A percentile compares a stretch with the other conserved stretches of the same genome.
Evolutionary conservation across 2,888 invertebrate genomes (phyloP).

Genomic region (Pseudococcus longispinus): DNA sequence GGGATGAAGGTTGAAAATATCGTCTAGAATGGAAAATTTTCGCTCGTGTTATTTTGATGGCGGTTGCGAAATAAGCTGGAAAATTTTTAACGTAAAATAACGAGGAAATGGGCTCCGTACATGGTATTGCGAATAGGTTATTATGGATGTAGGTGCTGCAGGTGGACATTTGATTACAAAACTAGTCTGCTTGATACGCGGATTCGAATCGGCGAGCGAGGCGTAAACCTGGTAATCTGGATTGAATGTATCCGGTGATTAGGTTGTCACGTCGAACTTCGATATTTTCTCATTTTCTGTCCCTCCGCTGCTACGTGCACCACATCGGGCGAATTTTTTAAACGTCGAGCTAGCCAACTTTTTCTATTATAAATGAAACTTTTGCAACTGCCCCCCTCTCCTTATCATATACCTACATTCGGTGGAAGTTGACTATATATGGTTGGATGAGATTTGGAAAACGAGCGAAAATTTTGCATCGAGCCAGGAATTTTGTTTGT

Average conservation of each 20-base stretch:
- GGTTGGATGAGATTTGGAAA: background rate
- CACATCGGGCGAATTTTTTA: background rate
- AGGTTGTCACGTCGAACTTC: background rate
- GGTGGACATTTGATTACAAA: conserved; percentile 17
- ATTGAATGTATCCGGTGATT: conserved; percentile 4
- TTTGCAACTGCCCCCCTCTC: background rate
- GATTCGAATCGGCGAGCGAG: background rate
- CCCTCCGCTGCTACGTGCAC: background rate
- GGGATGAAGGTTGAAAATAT: background rate
- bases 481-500: no score
- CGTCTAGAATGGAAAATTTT: background rate
- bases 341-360: background rate
- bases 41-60: background rate
- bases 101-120: background rate
- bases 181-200: background rate
- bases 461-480: background rate
- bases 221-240: background rate
- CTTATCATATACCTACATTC: background rate
- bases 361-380: background rate
- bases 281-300: conserved; percentile 7
- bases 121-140: background rate
- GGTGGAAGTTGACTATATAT: background rate
- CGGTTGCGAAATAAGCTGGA: background rate
- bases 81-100: background rate
- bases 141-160: background rate